These are phyloP conservation scores for Acanthiza pusilla DNA, from an alignment of 2,797 vertebrate genomes.

Conservation along the genomic window DNA sequence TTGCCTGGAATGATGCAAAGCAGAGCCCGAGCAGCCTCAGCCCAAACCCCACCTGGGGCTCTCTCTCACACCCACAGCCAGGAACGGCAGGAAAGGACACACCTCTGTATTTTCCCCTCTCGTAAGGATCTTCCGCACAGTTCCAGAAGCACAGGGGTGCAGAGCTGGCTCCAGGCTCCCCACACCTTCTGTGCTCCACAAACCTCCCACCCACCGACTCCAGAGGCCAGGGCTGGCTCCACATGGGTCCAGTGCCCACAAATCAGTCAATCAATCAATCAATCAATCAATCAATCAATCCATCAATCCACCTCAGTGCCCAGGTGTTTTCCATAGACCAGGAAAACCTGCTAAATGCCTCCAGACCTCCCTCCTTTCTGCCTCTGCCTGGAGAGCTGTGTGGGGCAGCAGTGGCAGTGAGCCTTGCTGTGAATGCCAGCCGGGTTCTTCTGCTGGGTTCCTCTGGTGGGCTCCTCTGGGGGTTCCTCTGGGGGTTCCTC, in stretches of 20 bases:
- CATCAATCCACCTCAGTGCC: background rate
- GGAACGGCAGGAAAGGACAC: background rate
- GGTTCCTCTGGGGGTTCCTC: no score
- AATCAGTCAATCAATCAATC: background rate
- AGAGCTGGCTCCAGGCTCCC: background rate
- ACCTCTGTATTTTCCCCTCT: rapidly evolving
- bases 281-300: background rate
- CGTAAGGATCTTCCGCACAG: background rate
- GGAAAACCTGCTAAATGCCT: background rate
- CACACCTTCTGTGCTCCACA: rapidly evolving
- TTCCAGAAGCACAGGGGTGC: background rate
- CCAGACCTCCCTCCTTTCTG: background rate
- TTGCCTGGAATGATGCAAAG: background rate
- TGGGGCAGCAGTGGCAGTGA: background rate
- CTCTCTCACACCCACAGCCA: background rate
- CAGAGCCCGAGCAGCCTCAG: rapidly evolving
- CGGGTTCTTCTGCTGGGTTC: background rate
- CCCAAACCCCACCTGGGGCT: background rate
- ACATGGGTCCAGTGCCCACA: rapidly evolving
- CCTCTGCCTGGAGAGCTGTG: background rate
- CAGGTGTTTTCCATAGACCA: background rate
- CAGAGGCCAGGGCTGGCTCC: background rate
- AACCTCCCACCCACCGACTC: background rate
- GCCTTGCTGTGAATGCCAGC: rapidly evolving
- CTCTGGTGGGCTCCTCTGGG: no score